phyloP scores from a whole-genome alignment of 2,113 vertebrate genomes.

The Centropus bengalensis region DNA sequence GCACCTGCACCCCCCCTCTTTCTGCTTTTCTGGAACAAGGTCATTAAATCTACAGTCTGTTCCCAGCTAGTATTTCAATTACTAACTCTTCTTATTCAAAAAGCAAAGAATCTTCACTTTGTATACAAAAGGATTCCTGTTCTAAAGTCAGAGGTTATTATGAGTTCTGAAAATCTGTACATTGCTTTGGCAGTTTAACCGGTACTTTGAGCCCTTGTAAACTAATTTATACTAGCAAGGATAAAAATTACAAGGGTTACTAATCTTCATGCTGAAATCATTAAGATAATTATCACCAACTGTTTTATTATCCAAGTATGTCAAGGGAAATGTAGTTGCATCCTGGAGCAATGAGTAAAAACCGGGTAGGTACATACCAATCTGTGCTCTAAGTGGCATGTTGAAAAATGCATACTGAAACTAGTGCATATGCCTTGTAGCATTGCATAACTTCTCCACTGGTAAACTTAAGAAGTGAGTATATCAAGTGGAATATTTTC shows the following conservation, averaged over 20 bases:
- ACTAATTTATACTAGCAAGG: constrained; percentile 53
- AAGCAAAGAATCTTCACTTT: not conserved
- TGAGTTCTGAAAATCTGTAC: not conserved
- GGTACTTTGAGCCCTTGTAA: constrained; percentile 45
- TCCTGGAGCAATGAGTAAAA: constrained; percentile 29
- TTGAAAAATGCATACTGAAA: not conserved
- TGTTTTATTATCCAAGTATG: constrained; percentile 48
- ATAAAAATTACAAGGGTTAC: constrained; percentile 56
- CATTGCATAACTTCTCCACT: not conserved
- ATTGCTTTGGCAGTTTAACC: constrained; percentile 6
- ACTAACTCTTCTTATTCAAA: not conserved
- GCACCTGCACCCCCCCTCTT: not conserved
- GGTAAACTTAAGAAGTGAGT: not conserved
- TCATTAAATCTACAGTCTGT: not conserved
- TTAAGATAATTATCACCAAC: constrained; percentile 58
- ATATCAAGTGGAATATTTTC: not conserved
- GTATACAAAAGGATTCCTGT: not conserved
- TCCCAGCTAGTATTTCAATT: not conserved
- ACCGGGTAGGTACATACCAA: not conserved
- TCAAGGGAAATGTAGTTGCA: constrained; percentile 23
- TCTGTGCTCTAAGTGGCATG: not conserved
- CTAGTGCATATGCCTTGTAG: not conserved
- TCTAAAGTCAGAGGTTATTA: constrained; percentile 14
- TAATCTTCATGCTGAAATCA: constrained; percentile 54
- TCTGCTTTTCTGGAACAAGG: not conserved